These are phyloP conservation scores for Podarcis siculus DNA, from an alignment of 2,797 vertebrate genomes.

Conservation along the genomic window DNA sequence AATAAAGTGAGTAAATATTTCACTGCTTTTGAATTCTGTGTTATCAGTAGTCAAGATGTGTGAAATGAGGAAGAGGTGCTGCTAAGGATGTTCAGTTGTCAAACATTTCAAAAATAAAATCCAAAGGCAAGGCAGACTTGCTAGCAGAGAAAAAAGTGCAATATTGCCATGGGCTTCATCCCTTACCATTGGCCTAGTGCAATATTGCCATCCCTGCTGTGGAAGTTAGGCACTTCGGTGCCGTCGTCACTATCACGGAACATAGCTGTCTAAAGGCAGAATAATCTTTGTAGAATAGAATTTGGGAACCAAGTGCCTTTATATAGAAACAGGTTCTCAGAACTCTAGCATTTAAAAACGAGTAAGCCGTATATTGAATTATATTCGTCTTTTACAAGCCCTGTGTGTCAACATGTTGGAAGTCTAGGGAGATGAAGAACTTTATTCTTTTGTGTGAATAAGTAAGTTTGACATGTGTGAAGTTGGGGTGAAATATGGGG, in stretches of 20 bases:
- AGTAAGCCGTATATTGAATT: no score
- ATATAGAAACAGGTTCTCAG: neutral
- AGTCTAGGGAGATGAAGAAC: no score
- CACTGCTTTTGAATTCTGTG: neutral
- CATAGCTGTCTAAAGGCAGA: neutral
- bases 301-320: neutral
- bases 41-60: neutral
- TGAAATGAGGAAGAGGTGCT: neutral
- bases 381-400: no score
- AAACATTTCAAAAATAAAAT: neutral
- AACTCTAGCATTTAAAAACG: no score
- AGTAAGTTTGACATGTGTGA: no score
- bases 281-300: neutral
- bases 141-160: neutral
- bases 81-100: neutral
- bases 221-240: neutral
- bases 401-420: no score
- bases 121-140: neutral
- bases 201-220: no score
- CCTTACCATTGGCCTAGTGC: no score
- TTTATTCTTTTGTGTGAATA: no score
- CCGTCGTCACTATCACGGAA: neutral
- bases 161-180: no score
- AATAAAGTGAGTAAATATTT: constrained; percentile 19
- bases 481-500: no score